Base-by-base conservation (phyloP, 2,888 invertebrate genomes). In the Hypomecis atomaria region DNA sequence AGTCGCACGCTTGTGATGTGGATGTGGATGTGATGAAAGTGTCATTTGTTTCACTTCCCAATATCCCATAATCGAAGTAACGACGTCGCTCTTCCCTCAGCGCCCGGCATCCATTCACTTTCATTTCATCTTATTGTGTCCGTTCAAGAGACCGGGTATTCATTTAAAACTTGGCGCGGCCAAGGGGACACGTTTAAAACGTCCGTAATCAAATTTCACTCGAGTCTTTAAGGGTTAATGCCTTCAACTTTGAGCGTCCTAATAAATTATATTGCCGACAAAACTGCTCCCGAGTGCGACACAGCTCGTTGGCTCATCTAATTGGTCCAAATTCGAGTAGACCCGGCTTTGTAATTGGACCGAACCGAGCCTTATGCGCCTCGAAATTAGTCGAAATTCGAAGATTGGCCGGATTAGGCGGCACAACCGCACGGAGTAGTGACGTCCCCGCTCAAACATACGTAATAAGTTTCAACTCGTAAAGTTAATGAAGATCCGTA, bases 241-340 rank as follows among this genome's bases (percentile, higher is more conserved):
- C 87, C 84, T 86, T 83, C 89, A 89, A 92, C 89, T 91, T 89
- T 86, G 89, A 88, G 90, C 88, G 81, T 89, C 89, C 90, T 90
- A 89, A 92, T 92, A 92, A 92, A 92, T 92, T 92, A 92, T 91
- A 90, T 91, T 91, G 91, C 89, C 88, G 87, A 87, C 90, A 91
- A 91, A 91, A 92, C 92, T 90, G 90, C 88, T 89, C 85, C 86
- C 86, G 89, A 89, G 88, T 87, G 86, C 89, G 92, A 90, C 90
- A 90, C 90, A 91, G 90, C 89, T 91, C 92, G 92, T 90, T 91
- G 91, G 85, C 85, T 91, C 87, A 88, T 90, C 91, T 92, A 92
- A 92, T 92, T 92, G 92, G 91, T 90, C 87, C 86, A 89, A 92
- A 92, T 90, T 91, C 82, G 85, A 84, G 82, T 85, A 82, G 85